These are phyloP conservation scores for Heliconius aoede DNA, from an alignment of 2,888 invertebrate genomes.

Conservation along the genomic window DNA sequence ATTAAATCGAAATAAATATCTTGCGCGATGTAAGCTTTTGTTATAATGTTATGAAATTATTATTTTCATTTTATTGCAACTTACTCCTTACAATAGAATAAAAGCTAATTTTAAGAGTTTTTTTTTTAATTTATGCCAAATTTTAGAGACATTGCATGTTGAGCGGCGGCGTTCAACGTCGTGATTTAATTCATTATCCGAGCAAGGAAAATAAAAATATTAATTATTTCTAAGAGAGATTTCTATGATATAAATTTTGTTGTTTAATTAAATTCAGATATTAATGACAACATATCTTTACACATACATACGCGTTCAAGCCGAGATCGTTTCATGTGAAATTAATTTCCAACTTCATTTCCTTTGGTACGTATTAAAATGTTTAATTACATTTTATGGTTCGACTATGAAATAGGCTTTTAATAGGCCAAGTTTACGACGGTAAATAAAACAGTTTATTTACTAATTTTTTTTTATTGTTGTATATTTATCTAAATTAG, in stretches of 20 bases:
- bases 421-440: constrained; percentile 34
- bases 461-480: neutral
- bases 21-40: too few species aligned
- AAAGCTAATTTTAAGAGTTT: too few species aligned
- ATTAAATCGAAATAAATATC: too few species aligned
- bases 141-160: too few species aligned
- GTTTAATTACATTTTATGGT: constrained; percentile 39
- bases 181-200: too few species aligned
- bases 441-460: constrained; percentile 12
- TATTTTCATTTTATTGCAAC: too few species aligned
- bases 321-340: constrained; percentile 29
- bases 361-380: constrained; percentile 38
- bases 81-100: too few species aligned
- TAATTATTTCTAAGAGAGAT: neutral
- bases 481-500: neutral
- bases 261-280: constrained; percentile 25
- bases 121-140: too few species aligned
- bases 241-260: neutral
- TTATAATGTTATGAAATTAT: too few species aligned
- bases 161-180: too few species aligned
- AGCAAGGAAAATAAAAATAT: too few species aligned
- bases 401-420: constrained; percentile 30
- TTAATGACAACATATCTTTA: neutral
- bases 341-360: constrained; percentile 40
- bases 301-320: constrained; percentile 5